These are phyloP conservation scores for Coleophora flavipennella DNA, from an alignment of 2,888 invertebrate species.

Conservation along the genomic window DNA sequence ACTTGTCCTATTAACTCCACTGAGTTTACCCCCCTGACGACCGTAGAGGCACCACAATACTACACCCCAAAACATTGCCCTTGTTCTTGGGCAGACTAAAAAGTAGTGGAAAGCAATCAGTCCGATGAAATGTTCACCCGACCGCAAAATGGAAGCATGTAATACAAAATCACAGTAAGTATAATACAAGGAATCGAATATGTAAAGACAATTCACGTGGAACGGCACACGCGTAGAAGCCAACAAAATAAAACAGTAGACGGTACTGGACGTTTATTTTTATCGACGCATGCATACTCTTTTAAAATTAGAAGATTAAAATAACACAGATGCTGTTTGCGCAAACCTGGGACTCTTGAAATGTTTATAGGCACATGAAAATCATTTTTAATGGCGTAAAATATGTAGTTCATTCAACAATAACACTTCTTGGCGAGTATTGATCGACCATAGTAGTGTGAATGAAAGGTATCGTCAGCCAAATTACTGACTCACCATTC, in stretches of 20 bases:
- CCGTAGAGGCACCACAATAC: too few relatives aligned
- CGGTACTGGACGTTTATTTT: slow-evolving; percentile 16
- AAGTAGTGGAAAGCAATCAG: not conserved
- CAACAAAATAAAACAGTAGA: slow-evolving; percentile 3
- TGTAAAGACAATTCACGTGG: slow-evolving; percentile 1
- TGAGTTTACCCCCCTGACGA: too few relatives aligned
- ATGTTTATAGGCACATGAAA: not conserved
- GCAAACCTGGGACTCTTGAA: slow-evolving; percentile 5
- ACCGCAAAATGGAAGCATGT: not conserved
- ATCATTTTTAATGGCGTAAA: too few relatives aligned
- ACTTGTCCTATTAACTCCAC: too few relatives aligned
- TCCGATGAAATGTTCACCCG: not conserved
- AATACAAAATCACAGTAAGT: not conserved
- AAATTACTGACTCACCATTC: slow-evolving; percentile 50
- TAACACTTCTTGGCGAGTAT: slow-evolving; percentile 25
- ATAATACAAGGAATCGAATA: slow-evolving; percentile 1
- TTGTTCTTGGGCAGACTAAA: too few relatives aligned
- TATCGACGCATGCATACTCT: slow-evolving; percentile 10
- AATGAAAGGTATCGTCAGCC: slow-evolving; percentile 44
- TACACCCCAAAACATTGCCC: too few relatives aligned
- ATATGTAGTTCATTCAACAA: not conserved
- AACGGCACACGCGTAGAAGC: slow-evolving; percentile 4
- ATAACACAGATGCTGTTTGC: slow-evolving; percentile 3
- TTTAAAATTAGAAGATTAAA: slow-evolving; percentile 5
- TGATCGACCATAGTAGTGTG: slow-evolving; percentile 21